Evolutionary conservation across 2,113 vertebrate genomes (phyloP).

Genomic region (Maccullochella peelii): DNA sequence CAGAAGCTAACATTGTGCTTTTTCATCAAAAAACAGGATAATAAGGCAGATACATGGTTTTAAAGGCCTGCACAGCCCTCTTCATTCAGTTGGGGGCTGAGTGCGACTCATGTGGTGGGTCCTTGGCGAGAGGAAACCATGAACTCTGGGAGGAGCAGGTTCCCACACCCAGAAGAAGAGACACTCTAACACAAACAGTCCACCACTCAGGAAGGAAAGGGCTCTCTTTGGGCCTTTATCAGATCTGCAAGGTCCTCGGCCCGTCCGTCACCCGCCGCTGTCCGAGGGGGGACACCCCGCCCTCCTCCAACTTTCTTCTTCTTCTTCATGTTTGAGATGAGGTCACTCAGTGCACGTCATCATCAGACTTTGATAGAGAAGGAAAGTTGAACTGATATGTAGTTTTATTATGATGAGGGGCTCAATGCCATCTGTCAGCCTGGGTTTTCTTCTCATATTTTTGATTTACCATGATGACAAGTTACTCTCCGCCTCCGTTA

Average conservation of each 20-base stretch:
- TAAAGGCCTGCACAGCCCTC: background rate
- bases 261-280: constrained; percentile 39
- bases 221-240: constrained; percentile 71
- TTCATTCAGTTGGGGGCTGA: background rate
- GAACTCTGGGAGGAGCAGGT: constrained; percentile 76
- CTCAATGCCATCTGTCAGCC: background rate
- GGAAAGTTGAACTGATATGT: background rate
- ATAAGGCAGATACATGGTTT: background rate
- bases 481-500: background rate
- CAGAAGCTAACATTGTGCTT: background rate
- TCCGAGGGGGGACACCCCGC: constrained; percentile 20
- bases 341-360: background rate
- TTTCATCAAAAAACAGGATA: too few relatives aligned
- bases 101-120: constrained; percentile 2
- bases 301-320: constrained; percentile 2
- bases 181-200: constrained; percentile 77
- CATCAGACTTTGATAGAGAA: background rate
- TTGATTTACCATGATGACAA: background rate
- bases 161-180: constrained; percentile 82
- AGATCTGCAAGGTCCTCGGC: constrained; percentile 57
- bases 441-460: background rate
- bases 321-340: constrained; percentile 4
- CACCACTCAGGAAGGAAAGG: constrained; percentile 79
- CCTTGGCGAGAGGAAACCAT: constrained; percentile 71
- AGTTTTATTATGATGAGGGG: background rate